A percentile compares a stretch with the other conserved stretches of the same genome.
Conservation (phyloP, 1,140 invertebrate species). For the Onthophagus taurus region DNA sequence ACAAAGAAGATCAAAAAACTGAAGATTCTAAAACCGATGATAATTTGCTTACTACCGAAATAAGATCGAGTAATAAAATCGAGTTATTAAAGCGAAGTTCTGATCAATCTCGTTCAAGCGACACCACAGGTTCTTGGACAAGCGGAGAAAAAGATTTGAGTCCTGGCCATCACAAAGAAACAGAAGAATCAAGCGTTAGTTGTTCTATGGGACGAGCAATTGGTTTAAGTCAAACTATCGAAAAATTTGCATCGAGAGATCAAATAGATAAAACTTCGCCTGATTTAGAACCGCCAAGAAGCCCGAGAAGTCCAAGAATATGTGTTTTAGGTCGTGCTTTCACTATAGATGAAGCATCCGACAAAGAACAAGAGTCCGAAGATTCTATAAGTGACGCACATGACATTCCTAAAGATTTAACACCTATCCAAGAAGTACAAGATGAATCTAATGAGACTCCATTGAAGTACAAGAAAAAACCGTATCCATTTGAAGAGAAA, state of each 20-base stretch:
- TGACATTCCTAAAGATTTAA: conserved; percentile 31
- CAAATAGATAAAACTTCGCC: conserved; percentile 32
- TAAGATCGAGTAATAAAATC: conserved; percentile 30
- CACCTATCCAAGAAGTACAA: conserved; percentile 25
- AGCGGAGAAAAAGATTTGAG: conserved; percentile 45
- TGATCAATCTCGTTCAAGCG: conserved; percentile 55
- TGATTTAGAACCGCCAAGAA: conserved; percentile 30
- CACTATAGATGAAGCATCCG: conserved; percentile 35
- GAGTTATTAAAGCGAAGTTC: conserved; percentile 49
- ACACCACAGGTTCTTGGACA: conserved; percentile 47
- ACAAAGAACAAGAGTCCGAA: conserved; percentile 21
- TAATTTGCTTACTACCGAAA: conserved; percentile 39
- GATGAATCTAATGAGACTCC: conserved; percentile 14
- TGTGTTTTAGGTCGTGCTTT: conserved; percentile 34
- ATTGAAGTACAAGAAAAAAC: conserved; percentile 27
- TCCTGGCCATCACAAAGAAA: conserved; percentile 40
- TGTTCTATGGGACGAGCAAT: conserved; percentile 67
- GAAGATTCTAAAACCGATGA: conserved; percentile 30
- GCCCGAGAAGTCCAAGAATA: conserved; percentile 33
- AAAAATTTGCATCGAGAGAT: conserved; percentile 39
- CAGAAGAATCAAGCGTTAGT: conserved; percentile 68
- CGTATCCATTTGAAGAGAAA: conserved; percentile 37
- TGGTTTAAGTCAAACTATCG: conserved; percentile 63
- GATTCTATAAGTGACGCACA: conserved; percentile 34
- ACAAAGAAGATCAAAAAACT: conserved; percentile 28